Percentiles rank a stretch among this genome's conserved stretches.
Evolutionary conservation across 2,113 vertebrate species (phyloP).

Genomic region (Elephantulus edwardii): DNA sequence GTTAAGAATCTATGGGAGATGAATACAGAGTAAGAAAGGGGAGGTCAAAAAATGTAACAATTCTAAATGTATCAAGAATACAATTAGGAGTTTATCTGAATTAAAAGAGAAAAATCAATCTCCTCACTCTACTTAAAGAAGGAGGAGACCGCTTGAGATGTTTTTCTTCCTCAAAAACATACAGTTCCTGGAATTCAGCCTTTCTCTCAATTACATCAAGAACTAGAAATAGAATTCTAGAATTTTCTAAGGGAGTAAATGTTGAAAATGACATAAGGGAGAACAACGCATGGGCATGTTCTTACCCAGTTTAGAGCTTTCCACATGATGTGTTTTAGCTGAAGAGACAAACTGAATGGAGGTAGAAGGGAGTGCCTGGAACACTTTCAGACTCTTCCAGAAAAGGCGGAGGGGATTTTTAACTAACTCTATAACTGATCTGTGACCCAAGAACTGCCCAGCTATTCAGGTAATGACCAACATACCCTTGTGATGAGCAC

Average conservation of each 20-base stretch:
- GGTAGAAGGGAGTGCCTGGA: neutral
- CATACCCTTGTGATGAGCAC: neutral
- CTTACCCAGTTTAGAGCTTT: neutral
- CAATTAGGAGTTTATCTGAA: neutral
- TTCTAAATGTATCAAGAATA: constrained; percentile 20
- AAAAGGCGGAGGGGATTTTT: neutral
- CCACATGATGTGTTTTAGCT: neutral
- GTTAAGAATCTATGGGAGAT: neutral
- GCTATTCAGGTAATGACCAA: neutral
- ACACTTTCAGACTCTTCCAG: neutral
- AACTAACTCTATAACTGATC: neutral
- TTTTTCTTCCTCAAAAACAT: neutral
- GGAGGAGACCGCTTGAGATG: neutral
- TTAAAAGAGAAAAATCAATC: neutral
- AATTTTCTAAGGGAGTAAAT: constrained; percentile 31
- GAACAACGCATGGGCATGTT: neutral
- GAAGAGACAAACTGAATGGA: neutral
- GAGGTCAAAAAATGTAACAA: neutral
- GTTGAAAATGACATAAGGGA: neutral
- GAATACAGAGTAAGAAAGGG: neutral
- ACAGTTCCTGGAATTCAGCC: constrained; percentile 20
- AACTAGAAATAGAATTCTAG: constrained; percentile 40
- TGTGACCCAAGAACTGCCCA: neutral
- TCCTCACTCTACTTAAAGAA: neutral
- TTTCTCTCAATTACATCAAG: constrained; percentile 13